These are phyloP conservation scores for Etheostoma nigrum DNA, from an alignment of 2,797 vertebrate genomes.

Conservation along the genomic window DNA sequence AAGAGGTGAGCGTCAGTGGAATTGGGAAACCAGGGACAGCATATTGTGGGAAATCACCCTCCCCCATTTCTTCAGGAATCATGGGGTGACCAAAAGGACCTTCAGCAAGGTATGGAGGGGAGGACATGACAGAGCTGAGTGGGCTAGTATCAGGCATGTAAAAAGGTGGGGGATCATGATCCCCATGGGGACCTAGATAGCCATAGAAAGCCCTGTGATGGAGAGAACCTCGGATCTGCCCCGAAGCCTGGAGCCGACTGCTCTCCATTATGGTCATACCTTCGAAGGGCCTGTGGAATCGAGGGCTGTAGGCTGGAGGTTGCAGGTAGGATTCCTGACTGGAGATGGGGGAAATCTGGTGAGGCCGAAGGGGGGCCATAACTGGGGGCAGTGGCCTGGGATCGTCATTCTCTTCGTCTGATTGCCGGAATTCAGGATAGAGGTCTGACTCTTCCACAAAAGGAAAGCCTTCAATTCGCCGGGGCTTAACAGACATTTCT, in stretches of 20 bases:
- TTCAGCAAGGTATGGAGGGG: constrained; percentile 92
- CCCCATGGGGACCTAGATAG: constrained; percentile 92
- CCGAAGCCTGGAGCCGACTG: constrained; percentile 92
- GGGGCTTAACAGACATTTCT: constrained; percentile 90
- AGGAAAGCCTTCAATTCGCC: constrained; percentile 97
- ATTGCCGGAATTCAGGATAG: constrained; percentile 98
- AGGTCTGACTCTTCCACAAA: constrained; percentile 98
- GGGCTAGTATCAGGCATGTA: constrained; percentile 99
- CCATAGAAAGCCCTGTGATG: constrained; percentile 94
- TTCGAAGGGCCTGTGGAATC: constrained; percentile 94
- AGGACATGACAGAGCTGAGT: constrained; percentile 97
- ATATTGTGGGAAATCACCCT: constrained; percentile 87
- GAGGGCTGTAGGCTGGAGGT: constrained; percentile 98
- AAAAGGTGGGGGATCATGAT: constrained; percentile 91
- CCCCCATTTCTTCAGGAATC: constrained; percentile 96
- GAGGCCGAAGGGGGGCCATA: constrained; percentile 93
- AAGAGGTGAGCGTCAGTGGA: constrained; percentile 93
- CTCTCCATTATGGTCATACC: constrained; percentile 91
- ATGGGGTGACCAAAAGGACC: constrained; percentile 94
- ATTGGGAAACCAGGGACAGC: constrained; percentile 94
- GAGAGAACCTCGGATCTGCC: constrained; percentile 92
- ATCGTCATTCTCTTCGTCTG: constrained; percentile 98
- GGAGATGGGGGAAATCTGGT: constrained; percentile 96
- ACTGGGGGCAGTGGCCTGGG: constrained; percentile 90
- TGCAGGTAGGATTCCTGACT: constrained; percentile 98